Evolutionary conservation across 2,113 vertebrate species (phyloP).

Genomic region (Tychaedon coryphoeus): DNA sequence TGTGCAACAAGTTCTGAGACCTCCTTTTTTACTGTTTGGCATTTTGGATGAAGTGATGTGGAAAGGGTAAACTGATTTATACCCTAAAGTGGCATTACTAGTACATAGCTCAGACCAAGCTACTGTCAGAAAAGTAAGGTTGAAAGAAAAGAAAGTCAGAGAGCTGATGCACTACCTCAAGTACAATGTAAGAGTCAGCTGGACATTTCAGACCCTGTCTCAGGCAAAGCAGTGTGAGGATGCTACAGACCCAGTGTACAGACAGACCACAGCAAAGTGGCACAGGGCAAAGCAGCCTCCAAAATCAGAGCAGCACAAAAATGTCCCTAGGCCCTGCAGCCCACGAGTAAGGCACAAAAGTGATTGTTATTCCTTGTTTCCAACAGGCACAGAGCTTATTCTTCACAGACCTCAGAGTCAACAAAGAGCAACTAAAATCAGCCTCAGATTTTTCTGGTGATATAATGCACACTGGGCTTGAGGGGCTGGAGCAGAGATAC

Average conservation of each 20-base stretch:
- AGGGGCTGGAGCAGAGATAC: not conserved
- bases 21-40: not conserved
- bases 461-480: not conserved
- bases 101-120: not conserved
- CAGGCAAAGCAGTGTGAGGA: not conserved
- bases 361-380: not conserved
- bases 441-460: not conserved
- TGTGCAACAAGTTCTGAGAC: not conserved
- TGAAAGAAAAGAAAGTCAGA: not conserved
- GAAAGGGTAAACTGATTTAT: not conserved
- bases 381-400: not conserved
- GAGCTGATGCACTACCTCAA: not conserved
- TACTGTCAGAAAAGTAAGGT: not conserved
- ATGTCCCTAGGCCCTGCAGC: not conserved
- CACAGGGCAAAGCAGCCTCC: not conserved
- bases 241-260: not conserved
- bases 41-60: not conserved
- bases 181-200: not conserved
- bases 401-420: not conserved
- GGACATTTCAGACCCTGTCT: not conserved
- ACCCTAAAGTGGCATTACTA: not conserved
- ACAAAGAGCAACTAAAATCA: not conserved
- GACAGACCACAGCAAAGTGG: not conserved
- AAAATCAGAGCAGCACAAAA: not conserved
- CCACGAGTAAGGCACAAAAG: not conserved